phyloP scores from a whole-genome alignment of 2,888 invertebrate species.

The Mythimna vitellina region DNA sequence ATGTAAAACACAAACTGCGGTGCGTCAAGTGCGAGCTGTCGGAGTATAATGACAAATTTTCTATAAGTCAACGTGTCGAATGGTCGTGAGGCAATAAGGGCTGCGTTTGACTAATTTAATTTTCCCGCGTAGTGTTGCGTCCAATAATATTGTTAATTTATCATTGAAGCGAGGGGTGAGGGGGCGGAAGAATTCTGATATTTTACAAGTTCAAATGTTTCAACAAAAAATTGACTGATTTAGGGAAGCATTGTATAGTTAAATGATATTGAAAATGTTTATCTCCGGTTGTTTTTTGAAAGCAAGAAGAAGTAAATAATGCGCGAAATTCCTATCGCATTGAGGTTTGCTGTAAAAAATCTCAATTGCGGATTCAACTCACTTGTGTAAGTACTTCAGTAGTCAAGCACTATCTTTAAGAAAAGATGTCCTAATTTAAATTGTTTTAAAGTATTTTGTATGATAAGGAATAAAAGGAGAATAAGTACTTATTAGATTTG shows the following conservation, averaged over 20 bases:
- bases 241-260: no score
- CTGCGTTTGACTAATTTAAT: constrained; percentile 81
- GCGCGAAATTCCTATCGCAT: no score
- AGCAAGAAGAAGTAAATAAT: no score
- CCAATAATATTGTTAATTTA: constrained; percentile 86
- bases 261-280: background rate
- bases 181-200: constrained; percentile 36
- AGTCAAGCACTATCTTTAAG: no score
- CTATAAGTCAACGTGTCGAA: constrained; percentile 72
- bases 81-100: constrained; percentile 60
- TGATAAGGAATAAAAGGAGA: no score
- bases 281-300: no score
- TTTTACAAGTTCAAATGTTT: constrained; percentile 35
- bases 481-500: no score
- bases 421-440: no score
- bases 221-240: background rate
- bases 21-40: constrained; percentile 67
- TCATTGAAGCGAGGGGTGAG: constrained; percentile 75
- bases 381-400: no score
- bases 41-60: constrained; percentile 74
- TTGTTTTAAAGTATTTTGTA: no score
- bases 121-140: constrained; percentile 70
- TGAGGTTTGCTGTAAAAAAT: no score
- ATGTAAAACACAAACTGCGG: constrained; percentile 72
- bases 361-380: no score